A percentile compares a stretch with the other conserved stretches of the same genome.
These are phyloP conservation scores for Goniozus legneri DNA, from an alignment of 1,140 invertebrate genomes.

Conservation along the genomic window DNA sequence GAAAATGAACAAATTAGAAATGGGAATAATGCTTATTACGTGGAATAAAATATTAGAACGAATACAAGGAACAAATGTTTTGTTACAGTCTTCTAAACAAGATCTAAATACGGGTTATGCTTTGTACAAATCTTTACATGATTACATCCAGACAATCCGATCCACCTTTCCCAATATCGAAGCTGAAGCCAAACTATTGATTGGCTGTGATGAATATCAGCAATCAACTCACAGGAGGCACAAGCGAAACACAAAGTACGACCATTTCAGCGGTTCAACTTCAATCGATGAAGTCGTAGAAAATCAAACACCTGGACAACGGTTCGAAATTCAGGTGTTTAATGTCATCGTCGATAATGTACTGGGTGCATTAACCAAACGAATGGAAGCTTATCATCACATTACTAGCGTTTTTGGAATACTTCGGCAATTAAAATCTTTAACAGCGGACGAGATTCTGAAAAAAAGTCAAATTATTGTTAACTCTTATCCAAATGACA, in stretches of 20 bases:
- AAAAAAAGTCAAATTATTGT: background rate
- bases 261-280: background rate
- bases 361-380: background rate
- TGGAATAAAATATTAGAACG: conserved; percentile 19
- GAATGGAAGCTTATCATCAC: too few species aligned
- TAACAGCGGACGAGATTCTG: too few species aligned
- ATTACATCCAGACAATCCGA: conserved; percentile 15
- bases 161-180: conserved; percentile 11
- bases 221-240: background rate
- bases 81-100: conserved; percentile 14
- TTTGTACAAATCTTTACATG: conserved; percentile 18
- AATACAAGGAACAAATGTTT: conserved; percentile 17
- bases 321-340: background rate
- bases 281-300: background rate
- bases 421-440: too few species aligned
- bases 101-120: conserved; percentile 19
- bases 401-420: too few species aligned
- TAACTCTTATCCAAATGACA: background rate
- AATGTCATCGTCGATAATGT: background rate
- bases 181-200: background rate
- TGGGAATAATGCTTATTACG: conserved; percentile 13
- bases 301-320: background rate
- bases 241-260: background rate
- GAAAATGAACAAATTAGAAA: conserved; percentile 20
- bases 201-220: background rate